These are phyloP conservation scores for Grammomys dolichurus DNA, from an alignment of 2,113 vertebrate genomes.

Conservation along the genomic window DNA sequence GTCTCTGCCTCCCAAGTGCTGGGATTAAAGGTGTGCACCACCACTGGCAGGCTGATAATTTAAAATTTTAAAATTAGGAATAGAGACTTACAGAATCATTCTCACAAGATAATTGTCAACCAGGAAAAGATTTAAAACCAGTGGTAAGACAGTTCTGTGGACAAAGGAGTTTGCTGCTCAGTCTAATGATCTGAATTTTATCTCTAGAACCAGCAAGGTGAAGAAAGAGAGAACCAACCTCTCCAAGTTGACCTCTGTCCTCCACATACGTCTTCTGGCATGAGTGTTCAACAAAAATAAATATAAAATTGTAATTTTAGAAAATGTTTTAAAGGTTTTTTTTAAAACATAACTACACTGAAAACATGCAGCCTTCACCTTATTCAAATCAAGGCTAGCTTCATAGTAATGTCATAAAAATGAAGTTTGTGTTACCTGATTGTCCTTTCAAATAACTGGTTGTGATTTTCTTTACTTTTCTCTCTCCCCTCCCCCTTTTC, in stretches of 20 bases:
- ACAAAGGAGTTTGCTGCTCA: not conserved
- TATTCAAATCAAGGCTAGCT: not conserved
- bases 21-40: no score
- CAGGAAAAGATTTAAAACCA: not conserved
- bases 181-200: not conserved
- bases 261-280: not conserved
- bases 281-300: not conserved
- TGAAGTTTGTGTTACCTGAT: not conserved
- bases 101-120: not conserved
- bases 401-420: not conserved
- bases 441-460: not conserved
- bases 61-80: not conserved
- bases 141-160: not conserved
- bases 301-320: not conserved
- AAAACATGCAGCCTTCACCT: not conserved
- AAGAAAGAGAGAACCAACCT: not conserved
- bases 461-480: not conserved
- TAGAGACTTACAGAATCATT: not conserved
- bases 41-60: not conserved
- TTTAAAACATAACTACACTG: not conserved
- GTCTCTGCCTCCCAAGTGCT: no score
- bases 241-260: not conserved
- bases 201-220: not conserved
- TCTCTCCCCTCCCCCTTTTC: no score
- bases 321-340: not conserved